phyloP scores from a whole-genome alignment of 2,888 invertebrate species.

The Apodemia duryi region DNA sequence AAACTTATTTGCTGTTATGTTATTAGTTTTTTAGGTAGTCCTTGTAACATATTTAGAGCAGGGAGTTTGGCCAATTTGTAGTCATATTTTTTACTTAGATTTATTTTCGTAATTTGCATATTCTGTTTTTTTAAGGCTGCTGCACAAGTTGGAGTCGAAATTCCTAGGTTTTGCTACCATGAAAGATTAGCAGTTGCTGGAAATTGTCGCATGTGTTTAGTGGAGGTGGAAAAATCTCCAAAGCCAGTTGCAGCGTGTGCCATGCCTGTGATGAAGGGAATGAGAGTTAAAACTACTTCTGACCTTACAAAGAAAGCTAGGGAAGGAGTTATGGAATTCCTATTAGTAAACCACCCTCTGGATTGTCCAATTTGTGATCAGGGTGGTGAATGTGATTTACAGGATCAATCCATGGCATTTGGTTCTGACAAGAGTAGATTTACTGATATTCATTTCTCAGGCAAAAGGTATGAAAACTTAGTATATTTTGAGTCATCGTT shows the following conservation, averaged over 20 bases:
- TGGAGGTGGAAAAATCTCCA: conserved; percentile 98
- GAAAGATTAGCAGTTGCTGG: conserved; percentile 98
- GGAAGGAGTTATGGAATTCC: conserved; percentile 98
- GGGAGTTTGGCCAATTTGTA: too few relatives aligned
- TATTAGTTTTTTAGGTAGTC: too few relatives aligned
- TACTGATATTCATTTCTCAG: conserved; percentile 93
- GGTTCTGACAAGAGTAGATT: conserved; percentile 97
- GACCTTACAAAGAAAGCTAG: conserved; percentile 89
- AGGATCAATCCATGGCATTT: conserved; percentile 99
- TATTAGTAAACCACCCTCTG: conserved; percentile 98
- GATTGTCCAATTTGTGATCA: conserved; percentile 99
- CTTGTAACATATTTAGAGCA: too few relatives aligned
- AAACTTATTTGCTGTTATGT: too few relatives aligned
- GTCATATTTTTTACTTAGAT: background rate
- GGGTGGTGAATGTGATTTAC: conserved; percentile 94
- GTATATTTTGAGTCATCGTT: background rate
- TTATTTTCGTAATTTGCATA: background rate
- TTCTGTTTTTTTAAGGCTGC: conserved; percentile 85
- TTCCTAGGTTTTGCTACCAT: conserved; percentile 99
- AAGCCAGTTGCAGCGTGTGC: conserved; percentile 99
- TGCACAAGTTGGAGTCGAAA: conserved; percentile 96
- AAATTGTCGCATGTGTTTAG: conserved; percentile 99
- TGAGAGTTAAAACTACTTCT: conserved; percentile 98
- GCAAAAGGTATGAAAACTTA: conserved; percentile 85
- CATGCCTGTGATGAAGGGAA: conserved; percentile 99